These are phyloP conservation scores for Pissodes strobi DNA, from an alignment of 1,140 invertebrate genomes.

Conservation along the genomic window DNA sequence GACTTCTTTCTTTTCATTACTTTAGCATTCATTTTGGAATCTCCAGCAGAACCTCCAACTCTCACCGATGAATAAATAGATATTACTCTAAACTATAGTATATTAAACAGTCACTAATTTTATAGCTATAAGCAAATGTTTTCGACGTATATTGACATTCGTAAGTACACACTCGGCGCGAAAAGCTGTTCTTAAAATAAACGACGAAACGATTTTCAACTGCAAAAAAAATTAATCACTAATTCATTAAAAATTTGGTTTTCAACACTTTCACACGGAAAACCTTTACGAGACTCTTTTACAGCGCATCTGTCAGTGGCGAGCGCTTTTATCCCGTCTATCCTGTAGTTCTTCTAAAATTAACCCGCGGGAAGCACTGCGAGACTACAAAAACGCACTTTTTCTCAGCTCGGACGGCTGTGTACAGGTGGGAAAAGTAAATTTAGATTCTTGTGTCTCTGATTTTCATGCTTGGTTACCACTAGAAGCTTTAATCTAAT, in stretches of 20 bases:
- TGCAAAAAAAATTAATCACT: too few relatives aligned
- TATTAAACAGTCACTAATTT: too few relatives aligned
- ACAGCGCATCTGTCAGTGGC: slow-evolving; percentile 1
- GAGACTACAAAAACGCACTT: slow-evolving; percentile 6
- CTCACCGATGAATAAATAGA: too few relatives aligned
- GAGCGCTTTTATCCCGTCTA: neutral
- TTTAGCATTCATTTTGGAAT: slow-evolving; percentile 62
- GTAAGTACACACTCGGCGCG: too few relatives aligned
- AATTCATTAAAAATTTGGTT: too few relatives aligned
- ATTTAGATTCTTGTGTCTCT: slow-evolving; percentile 11
- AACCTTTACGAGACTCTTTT: neutral
- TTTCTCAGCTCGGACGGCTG: too few relatives aligned
- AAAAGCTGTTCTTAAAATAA: too few relatives aligned
- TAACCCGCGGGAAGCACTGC: slow-evolving; percentile 8
- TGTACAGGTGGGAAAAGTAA: slow-evolving; percentile 23
- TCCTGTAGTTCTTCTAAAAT: slow-evolving; percentile 16
- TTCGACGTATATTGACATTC: neutral
- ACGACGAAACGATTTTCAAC: too few relatives aligned
- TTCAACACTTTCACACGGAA: neutral
- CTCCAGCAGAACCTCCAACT: neutral
- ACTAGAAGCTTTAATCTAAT: too few relatives aligned
- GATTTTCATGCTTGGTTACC: too few relatives aligned
- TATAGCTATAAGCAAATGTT: too few relatives aligned
- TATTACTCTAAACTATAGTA: too few relatives aligned
- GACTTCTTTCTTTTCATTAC: slow-evolving; percentile 87